Percentiles rank a stretch among this genome's conserved stretches.
Evolutionary conservation across 2,888 invertebrate species (phyloP).

Genomic region (Tiliacea citrago): DNA sequence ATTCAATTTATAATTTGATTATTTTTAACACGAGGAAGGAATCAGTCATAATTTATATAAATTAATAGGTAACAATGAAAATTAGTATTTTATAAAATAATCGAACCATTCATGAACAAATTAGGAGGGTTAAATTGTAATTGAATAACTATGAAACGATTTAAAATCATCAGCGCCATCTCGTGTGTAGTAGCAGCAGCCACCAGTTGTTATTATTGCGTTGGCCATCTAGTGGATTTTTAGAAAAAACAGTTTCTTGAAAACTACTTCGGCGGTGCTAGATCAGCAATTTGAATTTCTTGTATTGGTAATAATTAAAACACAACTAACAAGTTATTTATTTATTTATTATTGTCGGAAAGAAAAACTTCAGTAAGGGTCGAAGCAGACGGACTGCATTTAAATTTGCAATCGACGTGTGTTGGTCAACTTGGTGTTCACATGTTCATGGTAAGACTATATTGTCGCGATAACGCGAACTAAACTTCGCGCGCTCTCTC

Average conservation of each 20-base stretch:
- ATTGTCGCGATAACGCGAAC: too few species aligned
- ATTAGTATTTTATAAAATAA: background rate
- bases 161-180: slow-evolving; percentile 41
- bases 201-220: background rate
- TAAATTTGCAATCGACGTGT: background rate
- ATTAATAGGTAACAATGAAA: background rate
- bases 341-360: background rate
- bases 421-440: too few species aligned
- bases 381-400: background rate
- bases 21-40: background rate
- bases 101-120: accelerated
- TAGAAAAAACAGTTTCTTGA: background rate
- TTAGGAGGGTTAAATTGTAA: background rate
- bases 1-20: slow-evolving; percentile 63
- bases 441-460: background rate
- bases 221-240: slow-evolving; percentile 15
- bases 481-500: too few species aligned
- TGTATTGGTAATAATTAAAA: too few species aligned
- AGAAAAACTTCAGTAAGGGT: background rate
- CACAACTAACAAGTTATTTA: too few species aligned
- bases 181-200: slow-evolving; percentile 43
- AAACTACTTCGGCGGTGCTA: background rate
- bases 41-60: background rate
- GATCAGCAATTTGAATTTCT: background rate
- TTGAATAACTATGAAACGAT: background rate